Evolutionary conservation across 2,888 invertebrate genomes (phyloP).

Genomic region (Glomeris marginata): DNA sequence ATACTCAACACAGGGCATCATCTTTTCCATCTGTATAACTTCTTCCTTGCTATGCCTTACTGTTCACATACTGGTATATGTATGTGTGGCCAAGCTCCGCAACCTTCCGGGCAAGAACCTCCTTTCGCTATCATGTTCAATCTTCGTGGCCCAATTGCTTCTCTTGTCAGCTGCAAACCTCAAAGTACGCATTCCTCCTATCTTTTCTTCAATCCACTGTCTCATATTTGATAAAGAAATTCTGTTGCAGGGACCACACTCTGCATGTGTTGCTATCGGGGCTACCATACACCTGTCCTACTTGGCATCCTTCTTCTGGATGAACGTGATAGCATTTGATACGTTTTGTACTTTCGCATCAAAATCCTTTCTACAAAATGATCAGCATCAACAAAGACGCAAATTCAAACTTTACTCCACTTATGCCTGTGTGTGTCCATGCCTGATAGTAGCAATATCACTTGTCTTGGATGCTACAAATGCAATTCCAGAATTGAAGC

Average conservation of each 20-base stretch:
- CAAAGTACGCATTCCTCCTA: background rate
- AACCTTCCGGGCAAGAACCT: slow-evolving; percentile 33
- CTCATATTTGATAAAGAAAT: too few relatives aligned
- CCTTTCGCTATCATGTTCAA: slow-evolving; percentile 26
- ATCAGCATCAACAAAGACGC: background rate
- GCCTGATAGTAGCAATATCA: slow-evolving; percentile 23
- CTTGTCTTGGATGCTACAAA: slow-evolving; percentile 17
- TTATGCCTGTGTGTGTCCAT: slow-evolving; percentile 31
- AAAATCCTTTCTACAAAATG: background rate
- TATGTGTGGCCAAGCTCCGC: slow-evolving; percentile 17
- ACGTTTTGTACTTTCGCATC: slow-evolving; percentile 31
- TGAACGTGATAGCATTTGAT: slow-evolving; percentile 34
- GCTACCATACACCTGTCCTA: slow-evolving; percentile 30
- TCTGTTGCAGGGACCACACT: too few relatives aligned
- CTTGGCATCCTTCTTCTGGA: slow-evolving; percentile 34
- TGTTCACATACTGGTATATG: slow-evolving; percentile 25
- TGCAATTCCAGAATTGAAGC: slow-evolving; percentile 14
- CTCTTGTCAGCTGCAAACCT: slow-evolving; percentile 21
- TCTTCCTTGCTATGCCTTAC: slow-evolving; percentile 27
- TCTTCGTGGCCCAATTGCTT: slow-evolving; percentile 30
- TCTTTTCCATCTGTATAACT: slow-evolving; percentile 25
- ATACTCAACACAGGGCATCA: slow-evolving; percentile 21
- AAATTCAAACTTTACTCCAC: slow-evolving; percentile 22
- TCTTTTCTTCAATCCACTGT: too few relatives aligned
- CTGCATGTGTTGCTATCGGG: slow-evolving; percentile 22